Percentiles rank a stretch among this genome's conserved stretches.
Conservation (phyloP, 2,888 invertebrate species). For the Metallyticus violacea region DNA sequence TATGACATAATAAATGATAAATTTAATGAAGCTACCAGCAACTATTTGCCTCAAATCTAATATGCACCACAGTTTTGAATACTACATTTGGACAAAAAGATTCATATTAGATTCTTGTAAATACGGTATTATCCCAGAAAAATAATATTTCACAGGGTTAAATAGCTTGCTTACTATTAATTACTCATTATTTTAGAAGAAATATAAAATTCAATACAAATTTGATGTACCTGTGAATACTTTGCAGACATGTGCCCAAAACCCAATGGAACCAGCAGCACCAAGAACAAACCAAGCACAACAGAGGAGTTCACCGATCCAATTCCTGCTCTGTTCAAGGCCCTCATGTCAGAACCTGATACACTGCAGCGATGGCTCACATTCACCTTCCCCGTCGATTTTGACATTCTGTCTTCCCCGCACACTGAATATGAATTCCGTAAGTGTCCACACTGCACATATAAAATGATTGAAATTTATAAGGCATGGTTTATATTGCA, state of each 20-base stretch:
- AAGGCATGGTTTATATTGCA: no score
- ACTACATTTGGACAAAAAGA: no score
- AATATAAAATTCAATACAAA: not conserved
- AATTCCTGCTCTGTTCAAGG: conserved; percentile 78
- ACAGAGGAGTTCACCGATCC: conserved; percentile 82
- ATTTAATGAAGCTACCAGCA: no score
- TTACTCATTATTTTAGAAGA: not conserved
- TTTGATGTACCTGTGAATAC: conserved; percentile 32
- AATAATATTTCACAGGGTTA: no score
- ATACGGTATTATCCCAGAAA: no score
- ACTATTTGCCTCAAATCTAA: no score
- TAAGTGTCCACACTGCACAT: not conserved
- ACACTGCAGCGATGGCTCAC: conserved; percentile 77
- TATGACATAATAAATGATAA: no score
- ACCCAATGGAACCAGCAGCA: conserved; percentile 69
- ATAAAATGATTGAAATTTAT: not conserved
- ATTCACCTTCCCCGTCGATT: conserved; percentile 75
- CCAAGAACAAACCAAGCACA: conserved; percentile 74
- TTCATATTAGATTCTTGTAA: no score
- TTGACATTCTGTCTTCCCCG: conserved; percentile 63
- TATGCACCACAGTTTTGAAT: no score
- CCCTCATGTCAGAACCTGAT: conserved; percentile 72
- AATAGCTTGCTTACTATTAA: no score
- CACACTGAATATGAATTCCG: conserved; percentile 35
- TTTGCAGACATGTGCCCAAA: conserved; percentile 83